A percentile compares a stretch with the other conserved stretches of the same genome.
phyloP scores from a whole-genome alignment of 2,888 invertebrate genomes.

The Drosophila silvestris region DNA sequence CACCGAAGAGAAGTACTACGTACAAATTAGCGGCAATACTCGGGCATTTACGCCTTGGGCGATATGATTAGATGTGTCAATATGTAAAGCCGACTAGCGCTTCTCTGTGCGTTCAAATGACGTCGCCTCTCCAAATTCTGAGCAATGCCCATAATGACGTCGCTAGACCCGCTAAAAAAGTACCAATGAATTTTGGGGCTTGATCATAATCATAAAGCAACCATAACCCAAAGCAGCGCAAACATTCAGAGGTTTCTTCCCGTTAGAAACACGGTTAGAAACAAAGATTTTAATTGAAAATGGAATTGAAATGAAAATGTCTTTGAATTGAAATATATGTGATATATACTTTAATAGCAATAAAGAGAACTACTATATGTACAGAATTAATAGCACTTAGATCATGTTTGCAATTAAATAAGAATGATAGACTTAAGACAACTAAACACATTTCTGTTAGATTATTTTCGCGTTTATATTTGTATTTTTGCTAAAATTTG shows the following conservation, averaged over 20 bases:
- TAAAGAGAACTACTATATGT: neutral
- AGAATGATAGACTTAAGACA: neutral
- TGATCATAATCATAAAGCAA: constrained; percentile 18
- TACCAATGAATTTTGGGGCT: neutral
- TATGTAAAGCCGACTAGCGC: constrained; percentile 50
- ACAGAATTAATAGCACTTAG: neutral
- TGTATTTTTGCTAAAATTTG: neutral
- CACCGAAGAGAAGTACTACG: constrained; percentile 29
- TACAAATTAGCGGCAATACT: constrained; percentile 71
- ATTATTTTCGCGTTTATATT: neutral
- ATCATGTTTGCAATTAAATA: neutral
- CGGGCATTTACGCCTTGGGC: constrained; percentile 33
- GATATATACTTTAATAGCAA: neutral
- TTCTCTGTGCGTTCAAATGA: constrained; percentile 38
- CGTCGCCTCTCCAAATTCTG: constrained; percentile 46
- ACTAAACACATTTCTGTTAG: neutral
- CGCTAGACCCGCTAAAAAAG: constrained; percentile 6
- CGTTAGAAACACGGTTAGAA: neutral
- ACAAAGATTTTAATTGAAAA: neutral
- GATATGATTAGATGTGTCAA: constrained; percentile 78
- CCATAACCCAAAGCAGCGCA: constrained; percentile 4
- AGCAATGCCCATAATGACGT: constrained; percentile 51
- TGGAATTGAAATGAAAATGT: neutral
- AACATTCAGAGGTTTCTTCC: neutral
- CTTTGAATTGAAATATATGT: neutral